Evolutionary conservation across 2,113 vertebrate genomes (phyloP), one percentile per base, ranked within the genome.

Genomic region (Zosterops borbonicus): DNA sequence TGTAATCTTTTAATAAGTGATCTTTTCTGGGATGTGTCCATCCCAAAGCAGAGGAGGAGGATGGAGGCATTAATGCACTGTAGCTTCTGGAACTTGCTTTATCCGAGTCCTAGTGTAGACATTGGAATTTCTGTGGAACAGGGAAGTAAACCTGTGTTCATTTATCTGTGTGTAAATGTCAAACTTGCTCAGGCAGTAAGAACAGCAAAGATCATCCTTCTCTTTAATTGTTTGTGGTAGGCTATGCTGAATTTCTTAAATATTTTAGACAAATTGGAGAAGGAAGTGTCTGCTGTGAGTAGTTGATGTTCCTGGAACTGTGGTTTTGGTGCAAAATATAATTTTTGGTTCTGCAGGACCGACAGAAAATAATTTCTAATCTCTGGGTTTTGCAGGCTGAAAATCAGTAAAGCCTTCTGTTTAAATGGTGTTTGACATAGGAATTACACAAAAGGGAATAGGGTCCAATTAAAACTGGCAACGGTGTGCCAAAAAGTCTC

Each of bases 61-160:
- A 79, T 62, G 53, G 52, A 78, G 16, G 28, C 41, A n/a, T 56
- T 39, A 49, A 39, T 3, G 2, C 8, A 3, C 31, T 65, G 21
- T 24, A 1, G 0, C 20, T 65, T 29, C 31, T 50, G 58, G 27
- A 44, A 42, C 7, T 44, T 52, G n/a, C 21, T 69, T 52, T 76
- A 19, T 75, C 59, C 1, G 0, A 75, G n/a, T 73, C 29, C 46
- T 56, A 5, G 21, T 0, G 3, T 49, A 39, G 20, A 49, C 4
- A 2, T 3, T 12, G 37, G 59, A 64, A 53, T 69, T 70, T 37
- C 29, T 21, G 27, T 87, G 35, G 33, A 79, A 18, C 44, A 58
- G 49, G 50, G 55, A 29, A 23, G 22, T 31, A 76, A 78, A 39
- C 9, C 5, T 53, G 37, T 22, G 5, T 59, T 82, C 22, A 16